These are phyloP conservation scores for Metaphire vulgaris DNA, from an alignment of 1,140 invertebrate species.

Conservation along the genomic window DNA sequence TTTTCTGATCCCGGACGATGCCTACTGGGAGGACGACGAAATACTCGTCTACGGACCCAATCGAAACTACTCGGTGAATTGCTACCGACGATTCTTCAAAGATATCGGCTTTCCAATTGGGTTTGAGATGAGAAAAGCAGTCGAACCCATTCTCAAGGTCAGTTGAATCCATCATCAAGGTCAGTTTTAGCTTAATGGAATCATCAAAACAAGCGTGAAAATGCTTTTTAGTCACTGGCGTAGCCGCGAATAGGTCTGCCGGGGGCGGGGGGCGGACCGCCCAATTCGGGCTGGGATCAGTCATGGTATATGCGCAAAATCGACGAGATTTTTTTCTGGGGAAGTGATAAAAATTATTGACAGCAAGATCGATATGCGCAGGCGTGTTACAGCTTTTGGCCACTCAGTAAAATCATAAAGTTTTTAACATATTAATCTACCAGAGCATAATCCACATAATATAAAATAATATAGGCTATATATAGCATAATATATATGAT, in stretches of 20 bases:
- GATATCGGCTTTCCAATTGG: slow-evolving; percentile 70
- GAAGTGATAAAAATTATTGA: not conserved
- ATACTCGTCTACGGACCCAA: slow-evolving; percentile 68
- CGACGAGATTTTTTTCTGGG: not conserved
- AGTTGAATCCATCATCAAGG: not conserved
- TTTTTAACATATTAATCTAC: not conserved
- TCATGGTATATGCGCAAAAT: not conserved
- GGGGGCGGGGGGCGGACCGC: too few relatives aligned
- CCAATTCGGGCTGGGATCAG: too few relatives aligned
- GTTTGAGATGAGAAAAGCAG: slow-evolving; percentile 85
- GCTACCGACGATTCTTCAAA: slow-evolving; percentile 76
- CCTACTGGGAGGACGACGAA: slow-evolving; percentile 80
- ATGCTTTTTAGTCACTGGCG: too few relatives aligned
- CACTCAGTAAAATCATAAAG: not conserved
- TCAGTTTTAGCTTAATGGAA: not conserved
- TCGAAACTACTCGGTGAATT: slow-evolving; percentile 75
- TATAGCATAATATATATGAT: not conserved
- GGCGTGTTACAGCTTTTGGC: not conserved
- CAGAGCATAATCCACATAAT: too few relatives aligned
- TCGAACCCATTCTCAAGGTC: slow-evolving; percentile 60
- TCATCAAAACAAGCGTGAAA: too few relatives aligned
- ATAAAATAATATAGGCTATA: too few relatives aligned
- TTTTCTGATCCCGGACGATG: slow-evolving; percentile 84
- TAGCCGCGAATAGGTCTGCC: too few relatives aligned
- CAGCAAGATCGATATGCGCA: too few relatives aligned